Base-by-base conservation (phyloP, 2,888 invertebrate species). In the Hemistola chrysoprasaria region DNA sequence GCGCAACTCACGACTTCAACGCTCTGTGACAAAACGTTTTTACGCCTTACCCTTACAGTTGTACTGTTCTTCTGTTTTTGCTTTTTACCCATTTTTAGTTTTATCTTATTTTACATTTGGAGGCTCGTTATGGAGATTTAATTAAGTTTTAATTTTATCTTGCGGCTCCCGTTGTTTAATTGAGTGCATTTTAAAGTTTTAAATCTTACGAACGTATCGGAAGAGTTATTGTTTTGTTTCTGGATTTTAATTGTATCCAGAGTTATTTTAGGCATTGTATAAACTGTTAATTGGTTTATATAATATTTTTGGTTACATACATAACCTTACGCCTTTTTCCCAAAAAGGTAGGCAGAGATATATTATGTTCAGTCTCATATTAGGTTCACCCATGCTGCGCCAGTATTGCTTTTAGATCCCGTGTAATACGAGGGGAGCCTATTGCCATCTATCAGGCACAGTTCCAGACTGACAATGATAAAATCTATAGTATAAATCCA, bases 81-180 rank as follows among this genome's bases (percentile, higher is more conserved):
- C 8, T 26, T 49, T 43, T 44, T 41, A 47, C 28, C 42, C 47
- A 48, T 40, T 55, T 51, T 44, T 41, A 39, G 53, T 51, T 54
- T 46, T 50, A 51, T 51, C 56, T 59, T 54, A 63, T 55, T 10
- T 58, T 58, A 57, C 57, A 50, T 59, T 57, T 52, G 50, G 43
- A 41, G 40, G 41, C 47, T 67, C 64, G 61, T 75, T 80, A 82
- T 80, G 70, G 78, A 76, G 71, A 74, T 85, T 86, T 86, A 84
- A 86, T 85, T 85, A 85, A 85, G 78, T 78, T 83, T 84, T 83
- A 85, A 85, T 83, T 81, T 82, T 84, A 83, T 85, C 85, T 79
- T 60, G 50, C 62, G 65, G 77, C 79, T 78, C 70, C 83, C 54
- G 79, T 78, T 76, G 70, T 71, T 71, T 71, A 75, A 74, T 76